Evolutionary conservation across 2,113 vertebrate species (phyloP).

Genomic region (Podiceps cristatus): DNA sequence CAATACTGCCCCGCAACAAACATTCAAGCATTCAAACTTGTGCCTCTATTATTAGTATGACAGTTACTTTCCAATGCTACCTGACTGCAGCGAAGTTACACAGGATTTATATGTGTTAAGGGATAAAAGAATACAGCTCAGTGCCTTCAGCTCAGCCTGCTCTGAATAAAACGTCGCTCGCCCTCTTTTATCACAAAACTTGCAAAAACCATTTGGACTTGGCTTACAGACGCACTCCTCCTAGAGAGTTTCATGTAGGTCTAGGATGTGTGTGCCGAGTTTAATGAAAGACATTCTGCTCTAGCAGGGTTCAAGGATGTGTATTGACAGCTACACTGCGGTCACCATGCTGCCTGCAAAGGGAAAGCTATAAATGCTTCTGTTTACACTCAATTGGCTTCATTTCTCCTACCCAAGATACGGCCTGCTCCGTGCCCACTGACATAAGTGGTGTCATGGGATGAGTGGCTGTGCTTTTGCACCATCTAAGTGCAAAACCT

Average conservation of each 20-base stretch:
- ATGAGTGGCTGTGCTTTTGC: not conserved
- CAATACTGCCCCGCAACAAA: not conserved
- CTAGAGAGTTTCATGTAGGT: not conserved
- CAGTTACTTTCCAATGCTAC: not conserved
- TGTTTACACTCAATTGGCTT: not conserved
- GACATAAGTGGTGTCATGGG: not conserved
- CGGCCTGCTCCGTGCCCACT: accelerated
- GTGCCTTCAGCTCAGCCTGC: not conserved
- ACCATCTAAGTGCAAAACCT: not conserved
- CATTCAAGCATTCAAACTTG: not conserved
- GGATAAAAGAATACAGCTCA: not conserved
- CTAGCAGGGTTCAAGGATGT: not conserved
- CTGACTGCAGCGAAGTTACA: not conserved
- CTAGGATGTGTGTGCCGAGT: accelerated
- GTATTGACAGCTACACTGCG: not conserved
- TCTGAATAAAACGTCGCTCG: accelerated
- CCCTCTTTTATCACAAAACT: not conserved
- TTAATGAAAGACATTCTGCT: not conserved
- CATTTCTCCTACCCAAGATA: not conserved
- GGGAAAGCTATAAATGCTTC: not conserved
- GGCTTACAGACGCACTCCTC: not conserved
- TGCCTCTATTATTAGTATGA: not conserved
- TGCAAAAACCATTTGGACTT: not conserved
- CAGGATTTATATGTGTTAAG: not conserved
- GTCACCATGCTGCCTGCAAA: accelerated